Evolutionary conservation across 37 sponge, comb jelly and placozoan species (phyloP).

Genomic region (Oscarella lobularis): DNA sequence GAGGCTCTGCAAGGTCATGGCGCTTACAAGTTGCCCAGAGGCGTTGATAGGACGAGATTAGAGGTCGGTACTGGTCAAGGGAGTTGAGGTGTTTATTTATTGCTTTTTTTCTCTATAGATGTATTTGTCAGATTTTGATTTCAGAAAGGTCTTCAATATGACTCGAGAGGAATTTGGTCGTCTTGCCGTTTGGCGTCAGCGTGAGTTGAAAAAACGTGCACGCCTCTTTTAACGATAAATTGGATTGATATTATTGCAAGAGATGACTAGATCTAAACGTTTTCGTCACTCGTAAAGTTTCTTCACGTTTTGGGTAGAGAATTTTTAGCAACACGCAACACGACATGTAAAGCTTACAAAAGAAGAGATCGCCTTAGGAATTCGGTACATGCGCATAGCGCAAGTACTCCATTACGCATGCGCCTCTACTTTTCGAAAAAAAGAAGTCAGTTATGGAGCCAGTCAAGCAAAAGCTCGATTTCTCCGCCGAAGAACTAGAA

Average conservation of each 20-base stretch:
- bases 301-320: too few relatives aligned
- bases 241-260: too few relatives aligned
- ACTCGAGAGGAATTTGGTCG: not conserved
- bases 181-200: not conserved
- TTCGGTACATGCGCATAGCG: too few relatives aligned
- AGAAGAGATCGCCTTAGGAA: too few relatives aligned
- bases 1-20: conserved; percentile 36
- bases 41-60: conserved; percentile 56
- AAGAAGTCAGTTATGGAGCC: too few relatives aligned
- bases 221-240: not conserved
- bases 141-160: not conserved
- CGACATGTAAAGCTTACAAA: too few relatives aligned
- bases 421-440: too few relatives aligned
- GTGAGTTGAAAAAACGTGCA: not conserved
- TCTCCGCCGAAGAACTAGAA: not conserved
- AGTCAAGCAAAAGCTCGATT: too few relatives aligned
- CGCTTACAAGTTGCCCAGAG: conserved; percentile 28
- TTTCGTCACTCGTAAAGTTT: too few relatives aligned
- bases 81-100: not conserved
- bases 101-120: not conserved
- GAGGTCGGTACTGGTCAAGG: conserved; percentile 33
- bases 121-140: not conserved
- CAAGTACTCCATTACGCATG: too few relatives aligned
- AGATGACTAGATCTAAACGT: too few relatives aligned
- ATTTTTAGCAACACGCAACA: too few relatives aligned